These are phyloP conservation scores for Ochropleura plecta DNA, from an alignment of 2,888 invertebrate genomes.

Conservation along the genomic window DNA sequence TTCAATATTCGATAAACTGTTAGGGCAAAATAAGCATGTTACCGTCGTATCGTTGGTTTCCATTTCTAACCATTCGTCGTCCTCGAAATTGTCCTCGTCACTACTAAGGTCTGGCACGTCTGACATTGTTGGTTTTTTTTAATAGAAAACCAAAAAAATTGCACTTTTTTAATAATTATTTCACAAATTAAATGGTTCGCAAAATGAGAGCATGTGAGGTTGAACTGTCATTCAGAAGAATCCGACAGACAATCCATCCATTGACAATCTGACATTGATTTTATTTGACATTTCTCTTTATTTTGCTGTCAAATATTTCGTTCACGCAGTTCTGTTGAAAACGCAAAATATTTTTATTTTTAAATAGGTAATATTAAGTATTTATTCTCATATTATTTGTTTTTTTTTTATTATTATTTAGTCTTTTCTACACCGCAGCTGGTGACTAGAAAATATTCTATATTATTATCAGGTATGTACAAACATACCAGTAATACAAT, in stretches of 20 bases:
- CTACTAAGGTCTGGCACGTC: slow-evolving; percentile 89
- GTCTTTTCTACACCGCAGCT: too few relatives aligned
- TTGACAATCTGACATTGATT: slow-evolving; percentile 3
- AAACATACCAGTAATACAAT: too few relatives aligned
- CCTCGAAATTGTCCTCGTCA: slow-evolving; percentile 87
- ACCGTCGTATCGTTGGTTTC: slow-evolving; percentile 82
- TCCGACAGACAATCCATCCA: not conserved
- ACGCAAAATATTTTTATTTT: too few relatives aligned
- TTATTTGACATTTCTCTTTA: slow-evolving; percentile 25
- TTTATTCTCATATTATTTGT: too few relatives aligned
- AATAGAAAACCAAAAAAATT: not conserved
- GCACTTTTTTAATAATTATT: slow-evolving; percentile 16
- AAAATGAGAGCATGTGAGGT: slow-evolving; percentile 68
- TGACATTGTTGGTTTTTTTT: slow-evolving; percentile 74
- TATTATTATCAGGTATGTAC: too few relatives aligned
- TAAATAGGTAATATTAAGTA: too few relatives aligned
- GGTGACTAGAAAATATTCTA: too few relatives aligned
- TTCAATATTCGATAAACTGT: slow-evolving; percentile 91
- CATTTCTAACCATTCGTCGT: slow-evolving; percentile 89
- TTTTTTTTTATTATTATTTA: too few relatives aligned
- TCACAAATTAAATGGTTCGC: slow-evolving; percentile 10
- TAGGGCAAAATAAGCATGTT: slow-evolving; percentile 94
- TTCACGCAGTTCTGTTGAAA: slow-evolving; percentile 4
- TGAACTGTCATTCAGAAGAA: slow-evolving; percentile 21
- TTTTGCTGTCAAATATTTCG: slow-evolving; percentile 28